Base-by-base conservation (phyloP, 2,888 invertebrate species). In the Luperina nickerlii region DNA sequence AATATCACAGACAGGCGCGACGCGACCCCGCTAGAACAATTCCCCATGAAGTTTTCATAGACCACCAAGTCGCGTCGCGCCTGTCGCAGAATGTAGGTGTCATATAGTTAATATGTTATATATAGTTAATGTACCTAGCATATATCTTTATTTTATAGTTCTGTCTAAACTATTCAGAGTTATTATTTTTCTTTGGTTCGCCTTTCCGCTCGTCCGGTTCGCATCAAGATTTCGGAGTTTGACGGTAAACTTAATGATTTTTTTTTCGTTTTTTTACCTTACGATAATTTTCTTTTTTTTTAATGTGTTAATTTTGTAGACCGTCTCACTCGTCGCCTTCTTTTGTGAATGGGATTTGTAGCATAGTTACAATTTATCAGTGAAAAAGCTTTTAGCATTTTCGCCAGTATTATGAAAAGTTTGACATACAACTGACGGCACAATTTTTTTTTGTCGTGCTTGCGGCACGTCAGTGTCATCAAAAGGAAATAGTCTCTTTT, bases 61-160 rank as follows among this genome's bases (percentile, higher is more conserved):
- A 24, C 20, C 24, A 24, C 24, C 57, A 3, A 24, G 24, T 57
- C 24, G 57, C 24, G 57, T 57, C 57, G 24, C 57, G 57, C 3
- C 57, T 57, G 57, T 57, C 8, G 27, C 42, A 74, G 51, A 66
- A 79, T 69, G n/a, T 78, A 68, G 68, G 69, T 70, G 78, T 0
- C 48, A 73, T 71, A 84, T 81, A 84, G 74, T 15, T 11, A 38
- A 38, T 38, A n/a, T n/a, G n/a, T n/a, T n/a, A n/a, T n/a, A 73
- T 71, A 84, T 81, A 84, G 74, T 15, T 11, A 38, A 38, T 38
- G 38, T 38, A 38, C 38, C 38, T 51, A 66, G 79, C 77, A 79
- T 48, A 81, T 76, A 87, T 67, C 82, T 80, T 62, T 82, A 85
- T 57, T 48, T 82, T 76, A 85, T 75, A 76, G 77, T 79, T 81